Percentiles rank a stretch among this genome's conserved stretches.
Evolutionary conservation across 2,113 vertebrate species (phyloP).

Genomic region (Lanius collurio): DNA sequence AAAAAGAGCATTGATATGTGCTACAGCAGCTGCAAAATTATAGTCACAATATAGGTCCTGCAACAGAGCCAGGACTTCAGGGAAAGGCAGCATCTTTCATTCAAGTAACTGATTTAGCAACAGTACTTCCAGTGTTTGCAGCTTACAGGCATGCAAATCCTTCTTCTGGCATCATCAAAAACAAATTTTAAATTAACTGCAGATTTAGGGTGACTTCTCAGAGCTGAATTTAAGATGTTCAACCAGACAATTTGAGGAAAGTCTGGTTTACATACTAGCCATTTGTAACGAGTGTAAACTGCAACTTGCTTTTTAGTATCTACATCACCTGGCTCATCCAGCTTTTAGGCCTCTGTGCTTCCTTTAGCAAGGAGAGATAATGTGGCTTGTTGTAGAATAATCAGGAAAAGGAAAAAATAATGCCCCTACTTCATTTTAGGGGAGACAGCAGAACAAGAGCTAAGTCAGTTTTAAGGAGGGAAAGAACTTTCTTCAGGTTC

Average conservation of each 20-base stretch:
- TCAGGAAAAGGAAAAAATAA: background rate
- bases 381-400: background rate
- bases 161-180: background rate
- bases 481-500: background rate
- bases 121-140: background rate
- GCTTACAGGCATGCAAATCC: background rate
- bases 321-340: background rate
- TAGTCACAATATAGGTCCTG: background rate
- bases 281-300: fast-evolving
- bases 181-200: background rate
- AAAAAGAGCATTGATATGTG: background rate
- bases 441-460: background rate
- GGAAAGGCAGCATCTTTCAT: background rate
- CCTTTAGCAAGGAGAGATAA: background rate
- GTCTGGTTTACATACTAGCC: background rate
- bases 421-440: background rate
- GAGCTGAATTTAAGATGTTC: background rate
- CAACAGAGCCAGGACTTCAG: background rate
- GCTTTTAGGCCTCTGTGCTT: background rate
- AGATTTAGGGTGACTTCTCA: background rate
- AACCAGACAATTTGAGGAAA: background rate
- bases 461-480: background rate
- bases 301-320: background rate
- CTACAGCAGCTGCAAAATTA: background rate
- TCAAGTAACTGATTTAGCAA: background rate